Evolutionary conservation across 2,113 vertebrate genomes (phyloP), one percentile per base, ranked within the genome.

Genomic region (Brachyhypopomus occidentalis): DNA sequence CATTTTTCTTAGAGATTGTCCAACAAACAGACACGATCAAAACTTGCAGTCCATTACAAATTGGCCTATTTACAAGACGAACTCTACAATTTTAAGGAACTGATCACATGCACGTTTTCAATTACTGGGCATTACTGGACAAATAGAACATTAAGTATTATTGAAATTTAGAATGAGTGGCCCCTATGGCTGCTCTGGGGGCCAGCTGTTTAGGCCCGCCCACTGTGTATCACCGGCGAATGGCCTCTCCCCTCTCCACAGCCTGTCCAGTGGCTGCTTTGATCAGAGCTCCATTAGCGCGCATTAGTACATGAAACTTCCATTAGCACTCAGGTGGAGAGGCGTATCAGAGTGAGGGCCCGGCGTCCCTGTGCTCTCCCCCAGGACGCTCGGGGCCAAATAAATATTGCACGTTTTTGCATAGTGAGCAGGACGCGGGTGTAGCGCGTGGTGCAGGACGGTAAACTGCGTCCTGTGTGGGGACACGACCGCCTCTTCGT

Each of bases 231-330:
- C 81, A 88, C 64, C 71, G 66, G 19, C 81, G 79, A 86, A 76
- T 8, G 52, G 75, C 80, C 63, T 70, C 63, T 58, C 20, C 23
- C 78, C 55, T 69, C 56, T 72, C 79, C 25, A 52, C 38, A 9
- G 25, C 64, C 72, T 4, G n/a, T 72, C 45, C 0, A 77, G 52
- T 89, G 82, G 83, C 87, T 66, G 80, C 86, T 85, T 70, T 86
- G 88, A 91, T 91, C 84, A 81, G 89, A 89, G 88, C 88, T 84
- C 83, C 78, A 38, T 77, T 25, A 52, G 45, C 1, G 12, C 45
- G 45, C 45, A 52, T 52, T 52, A 52, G 70, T 90, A 92, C 91
- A 93, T 34, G 84, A 88, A 85, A 90, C 84, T 89, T 92, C 90
- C 91, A 91, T 93, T 92, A 92, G 87, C 87, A 69, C 81, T 77